Evolutionary conservation across 2,888 invertebrate genomes (phyloP).

Genomic region (Clitarchus hookeri): DNA sequence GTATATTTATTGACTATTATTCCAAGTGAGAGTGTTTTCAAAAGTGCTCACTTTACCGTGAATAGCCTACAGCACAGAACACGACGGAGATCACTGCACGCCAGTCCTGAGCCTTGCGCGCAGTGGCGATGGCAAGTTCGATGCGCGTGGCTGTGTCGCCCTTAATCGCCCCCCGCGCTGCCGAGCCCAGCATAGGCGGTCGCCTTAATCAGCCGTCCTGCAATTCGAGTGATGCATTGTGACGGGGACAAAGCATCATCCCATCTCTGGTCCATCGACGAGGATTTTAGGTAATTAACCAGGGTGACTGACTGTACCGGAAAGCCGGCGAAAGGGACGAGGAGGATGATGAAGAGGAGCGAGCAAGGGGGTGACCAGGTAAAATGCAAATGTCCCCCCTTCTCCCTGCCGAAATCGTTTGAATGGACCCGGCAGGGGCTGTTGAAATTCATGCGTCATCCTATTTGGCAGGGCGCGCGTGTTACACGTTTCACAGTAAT

Average conservation of each 20-base stretch:
- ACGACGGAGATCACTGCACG: no score
- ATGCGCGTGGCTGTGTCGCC: no score
- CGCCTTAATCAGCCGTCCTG: no score
- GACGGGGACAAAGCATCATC: not conserved
- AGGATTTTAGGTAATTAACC: not conserved
- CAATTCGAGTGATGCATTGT: not conserved
- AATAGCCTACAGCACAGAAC: no score
- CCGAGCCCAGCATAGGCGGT: no score
- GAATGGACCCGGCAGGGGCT: not conserved
- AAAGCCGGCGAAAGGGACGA: not conserved
- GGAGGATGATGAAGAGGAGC: not conserved
- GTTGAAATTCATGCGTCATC: conserved; percentile 1
- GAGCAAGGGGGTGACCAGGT: no score
- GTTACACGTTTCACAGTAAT: not conserved
- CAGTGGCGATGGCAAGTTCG: no score
- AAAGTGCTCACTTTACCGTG: no score
- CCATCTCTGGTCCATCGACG: not conserved
- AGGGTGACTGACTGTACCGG: not conserved
- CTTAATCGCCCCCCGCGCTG: no score
- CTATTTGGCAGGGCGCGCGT: not conserved
- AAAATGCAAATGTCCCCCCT: not conserved
- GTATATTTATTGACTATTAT: no score
- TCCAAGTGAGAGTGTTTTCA: no score
- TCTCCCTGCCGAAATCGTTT: not conserved
- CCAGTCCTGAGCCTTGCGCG: no score